Percentiles rank a stretch among this genome's conserved stretches.
These are phyloP conservation scores for Physella acuta DNA, from an alignment of 1,140 invertebrate species.

Conservation along the genomic window DNA sequence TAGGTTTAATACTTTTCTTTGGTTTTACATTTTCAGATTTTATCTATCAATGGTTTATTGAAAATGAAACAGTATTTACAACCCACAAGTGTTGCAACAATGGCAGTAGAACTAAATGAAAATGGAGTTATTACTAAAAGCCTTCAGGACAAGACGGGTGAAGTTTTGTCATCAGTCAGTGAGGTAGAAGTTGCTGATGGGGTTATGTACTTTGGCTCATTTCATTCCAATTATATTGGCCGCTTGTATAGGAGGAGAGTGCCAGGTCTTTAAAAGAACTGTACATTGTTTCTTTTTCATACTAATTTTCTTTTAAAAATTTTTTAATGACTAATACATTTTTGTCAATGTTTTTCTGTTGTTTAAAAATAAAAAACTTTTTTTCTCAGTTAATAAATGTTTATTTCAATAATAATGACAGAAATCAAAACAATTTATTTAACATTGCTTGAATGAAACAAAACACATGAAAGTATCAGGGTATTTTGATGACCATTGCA, in stretches of 20 bases:
- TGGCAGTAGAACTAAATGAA: slow-evolving; percentile 51
- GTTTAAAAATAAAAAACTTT: not conserved
- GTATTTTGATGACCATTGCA: not conserved
- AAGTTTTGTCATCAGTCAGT: slow-evolving; percentile 50
- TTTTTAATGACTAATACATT: not conserved
- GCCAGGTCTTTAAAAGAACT: slow-evolving; percentile 2
- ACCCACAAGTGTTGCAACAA: not conserved
- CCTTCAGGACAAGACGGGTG: slow-evolving; percentile 54
- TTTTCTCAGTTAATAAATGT: not conserved
- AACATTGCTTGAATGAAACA: slow-evolving; percentile 2
- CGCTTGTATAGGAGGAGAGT: slow-evolving; percentile 16
- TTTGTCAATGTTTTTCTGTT: not conserved
- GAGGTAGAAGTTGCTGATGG: slow-evolving; percentile 55
- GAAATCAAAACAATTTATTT: slow-evolving; percentile 1
- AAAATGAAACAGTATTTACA: not conserved
- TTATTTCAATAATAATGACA: slow-evolving; percentile 9
- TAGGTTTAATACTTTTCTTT: not conserved
- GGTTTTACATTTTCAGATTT: not conserved
- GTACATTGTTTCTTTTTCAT: not conserved
- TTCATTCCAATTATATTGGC: slow-evolving; percentile 1
- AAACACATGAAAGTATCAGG: slow-evolving; percentile 9
- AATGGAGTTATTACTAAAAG: slow-evolving; percentile 53
- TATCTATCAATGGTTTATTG: not conserved
- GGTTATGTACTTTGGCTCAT: slow-evolving; percentile 66
- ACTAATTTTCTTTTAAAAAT: not conserved